Evolutionary conservation across 2,113 vertebrate genomes (phyloP), one percentile per base, ranked within the genome.

Genomic region (Apus apus): DNA sequence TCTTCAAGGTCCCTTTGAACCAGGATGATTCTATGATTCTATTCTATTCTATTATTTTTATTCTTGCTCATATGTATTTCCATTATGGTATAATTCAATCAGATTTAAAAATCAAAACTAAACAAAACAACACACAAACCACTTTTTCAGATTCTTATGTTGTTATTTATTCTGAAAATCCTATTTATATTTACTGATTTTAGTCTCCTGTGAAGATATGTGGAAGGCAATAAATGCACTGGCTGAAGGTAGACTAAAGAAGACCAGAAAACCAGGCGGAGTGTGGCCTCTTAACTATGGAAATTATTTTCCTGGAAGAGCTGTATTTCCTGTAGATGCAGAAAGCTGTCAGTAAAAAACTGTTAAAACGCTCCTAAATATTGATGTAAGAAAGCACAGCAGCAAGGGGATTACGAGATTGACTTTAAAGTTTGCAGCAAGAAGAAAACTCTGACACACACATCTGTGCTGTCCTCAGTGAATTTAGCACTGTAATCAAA

Each of bases 381-480:
- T 67, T 91, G 40, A 86, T 57, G 38, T 56, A 46, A 87, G 26
- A 19, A 86, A 87, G 36, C 3, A 3, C 38, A 90, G 12, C 19
- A 67, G 43, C 45, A 62, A 88, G 65, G 48, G 61, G 34, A 66
- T 95, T 88, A 92, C 51, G 46, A 90, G 20, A 34, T 15, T 74
- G 56, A 6, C 34, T 93, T 73, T 74, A 77, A 84, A 93, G 8
- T 14, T 86, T 90, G 48, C 65, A 84, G 17, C 38, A 60, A 50
- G 58, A 58, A 76, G 70, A 40, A 23, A 40, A 53, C 61, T 86
- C 64, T 92, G 73, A 95, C 70, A 96, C 76, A 80, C n/a, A 94
- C 26, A 43, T 62, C 38, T 90, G 45, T 78, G 32, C 14, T 75
- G 57, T 74, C 51, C 56, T 74, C 64, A 64, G n/a, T 48, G 20